A percentile compares a stretch with the other conserved stretches of the same genome.
These are phyloP conservation scores for Poeciliopsis occidentalis DNA, from an alignment of 2,113 vertebrate genomes.

Conservation along the genomic window DNA sequence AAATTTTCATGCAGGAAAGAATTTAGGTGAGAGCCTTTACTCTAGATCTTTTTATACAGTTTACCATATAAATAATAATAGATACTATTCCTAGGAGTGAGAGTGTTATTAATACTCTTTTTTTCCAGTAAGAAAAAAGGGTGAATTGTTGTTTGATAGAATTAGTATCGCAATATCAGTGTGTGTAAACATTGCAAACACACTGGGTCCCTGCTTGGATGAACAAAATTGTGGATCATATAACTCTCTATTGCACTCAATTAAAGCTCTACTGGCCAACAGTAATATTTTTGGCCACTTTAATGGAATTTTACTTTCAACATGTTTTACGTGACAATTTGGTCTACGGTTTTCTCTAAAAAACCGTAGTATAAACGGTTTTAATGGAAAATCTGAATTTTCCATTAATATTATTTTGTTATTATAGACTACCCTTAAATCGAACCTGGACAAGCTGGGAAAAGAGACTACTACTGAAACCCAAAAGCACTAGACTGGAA, in stretches of 20 bases:
- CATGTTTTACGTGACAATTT: no score
- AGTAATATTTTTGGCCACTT: background rate
- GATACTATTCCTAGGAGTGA: background rate
- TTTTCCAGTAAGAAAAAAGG: background rate
- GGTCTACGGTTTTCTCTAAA: no score
- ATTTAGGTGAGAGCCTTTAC: slow-evolving; percentile 50
- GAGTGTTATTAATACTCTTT: no score
- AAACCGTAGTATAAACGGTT: no score
- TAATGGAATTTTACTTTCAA: no score
- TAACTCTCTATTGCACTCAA: background rate
- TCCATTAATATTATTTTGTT: background rate
- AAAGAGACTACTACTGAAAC: slow-evolving; percentile 31
- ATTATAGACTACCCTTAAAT: slow-evolving; percentile 72
- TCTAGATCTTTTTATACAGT: background rate
- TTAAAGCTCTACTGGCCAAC: background rate
- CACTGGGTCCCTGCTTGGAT: background rate
- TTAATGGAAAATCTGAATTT: background rate
- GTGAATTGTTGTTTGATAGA: background rate
- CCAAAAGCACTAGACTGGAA: slow-evolving; percentile 9
- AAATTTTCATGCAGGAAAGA: background rate
- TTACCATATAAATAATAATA: background rate
- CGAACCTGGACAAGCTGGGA: slow-evolving; percentile 80
- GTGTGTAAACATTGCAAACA: background rate
- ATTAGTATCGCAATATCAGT: background rate
- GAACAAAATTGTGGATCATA: background rate